Percentiles rank a stretch among this genome's conserved stretches.
Evolutionary conservation across 2,888 invertebrate species (phyloP).

Genomic region (Anthoptus insignis): DNA sequence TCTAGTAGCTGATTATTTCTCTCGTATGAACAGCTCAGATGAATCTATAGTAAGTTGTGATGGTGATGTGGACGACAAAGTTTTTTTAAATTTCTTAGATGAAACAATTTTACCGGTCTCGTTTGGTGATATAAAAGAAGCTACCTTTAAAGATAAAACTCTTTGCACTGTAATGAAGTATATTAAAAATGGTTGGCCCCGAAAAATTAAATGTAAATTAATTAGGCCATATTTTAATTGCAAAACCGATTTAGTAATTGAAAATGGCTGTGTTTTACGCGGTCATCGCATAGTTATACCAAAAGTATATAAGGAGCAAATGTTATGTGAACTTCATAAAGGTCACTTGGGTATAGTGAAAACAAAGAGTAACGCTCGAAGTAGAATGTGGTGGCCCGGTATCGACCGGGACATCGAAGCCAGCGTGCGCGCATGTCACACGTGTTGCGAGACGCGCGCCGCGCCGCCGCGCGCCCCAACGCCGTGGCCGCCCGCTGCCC

Average conservation of each 20-base stretch:
- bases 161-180: slow-evolving; percentile 44
- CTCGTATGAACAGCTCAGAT: slow-evolving; percentile 8
- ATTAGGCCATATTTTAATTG: slow-evolving; percentile 42
- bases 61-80: no score
- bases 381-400: slow-evolving; percentile 44
- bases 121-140: slow-evolving; percentile 28
- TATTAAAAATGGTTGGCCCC: slow-evolving; percentile 44
- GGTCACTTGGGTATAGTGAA: slow-evolving; percentile 44
- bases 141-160: slow-evolving; percentile 28
- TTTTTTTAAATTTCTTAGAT: slow-evolving; percentile 16
- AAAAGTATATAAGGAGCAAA: background rate
- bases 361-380: slow-evolving; percentile 41
- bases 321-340: slow-evolving; percentile 13
- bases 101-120: slow-evolving; percentile 27
- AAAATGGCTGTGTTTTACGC: background rate
- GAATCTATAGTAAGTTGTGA: no score
- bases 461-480: slow-evolving; percentile 27
- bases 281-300: background rate
- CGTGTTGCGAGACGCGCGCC: slow-evolving; percentile 29
- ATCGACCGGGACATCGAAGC: slow-evolving; percentile 44
- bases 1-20: slow-evolving; percentile 44
- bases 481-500: slow-evolving; percentile 29
- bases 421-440: slow-evolving; percentile 35
- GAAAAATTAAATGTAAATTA: slow-evolving; percentile 39
- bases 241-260: background rate